Evolutionary conservation across 2,888 invertebrate genomes (phyloP).

Genomic region (Mythimna loreyi): DNA sequence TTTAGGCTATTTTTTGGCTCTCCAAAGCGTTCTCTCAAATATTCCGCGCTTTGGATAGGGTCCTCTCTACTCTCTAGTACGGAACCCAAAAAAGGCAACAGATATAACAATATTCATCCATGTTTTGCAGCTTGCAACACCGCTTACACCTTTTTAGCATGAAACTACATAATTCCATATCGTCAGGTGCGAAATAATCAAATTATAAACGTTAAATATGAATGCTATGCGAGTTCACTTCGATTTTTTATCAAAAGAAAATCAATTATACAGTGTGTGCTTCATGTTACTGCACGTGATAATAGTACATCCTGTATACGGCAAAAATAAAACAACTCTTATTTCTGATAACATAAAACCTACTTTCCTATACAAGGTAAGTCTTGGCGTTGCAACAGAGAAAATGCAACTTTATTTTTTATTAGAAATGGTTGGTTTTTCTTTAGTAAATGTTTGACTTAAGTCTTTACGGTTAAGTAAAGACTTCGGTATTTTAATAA

Average conservation of each 20-base stretch:
- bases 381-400: background rate
- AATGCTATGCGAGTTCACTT: conserved; percentile 58
- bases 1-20: too few relatives aligned
- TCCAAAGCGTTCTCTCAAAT: too few relatives aligned
- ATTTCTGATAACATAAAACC: conserved; percentile 18
- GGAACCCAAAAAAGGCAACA: too few relatives aligned
- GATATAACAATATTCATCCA: background rate
- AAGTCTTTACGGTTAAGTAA: conserved; percentile 43
- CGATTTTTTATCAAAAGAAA: conserved; percentile 67
- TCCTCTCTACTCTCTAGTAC: too few relatives aligned
- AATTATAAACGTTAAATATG: conserved; percentile 58
- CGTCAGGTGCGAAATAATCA: conserved; percentile 59
- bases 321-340: conserved; percentile 30
- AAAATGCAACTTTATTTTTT: conserved; percentile 33
- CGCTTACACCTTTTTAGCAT: conserved; percentile 16
- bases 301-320: conserved; percentile 41
- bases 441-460: conserved; percentile 11
- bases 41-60: too few relatives aligned
- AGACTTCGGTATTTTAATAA: conserved; percentile 71
- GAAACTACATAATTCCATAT: conserved; percentile 39
- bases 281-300: conserved; percentile 64
- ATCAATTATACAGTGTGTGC: conserved; percentile 65
- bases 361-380: conserved; percentile 30
- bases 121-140: conserved; percentile 23
- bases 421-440: background rate